Conservation (phyloP, 2,797 vertebrate genomes). For the Acridotheres tristis region DNA sequence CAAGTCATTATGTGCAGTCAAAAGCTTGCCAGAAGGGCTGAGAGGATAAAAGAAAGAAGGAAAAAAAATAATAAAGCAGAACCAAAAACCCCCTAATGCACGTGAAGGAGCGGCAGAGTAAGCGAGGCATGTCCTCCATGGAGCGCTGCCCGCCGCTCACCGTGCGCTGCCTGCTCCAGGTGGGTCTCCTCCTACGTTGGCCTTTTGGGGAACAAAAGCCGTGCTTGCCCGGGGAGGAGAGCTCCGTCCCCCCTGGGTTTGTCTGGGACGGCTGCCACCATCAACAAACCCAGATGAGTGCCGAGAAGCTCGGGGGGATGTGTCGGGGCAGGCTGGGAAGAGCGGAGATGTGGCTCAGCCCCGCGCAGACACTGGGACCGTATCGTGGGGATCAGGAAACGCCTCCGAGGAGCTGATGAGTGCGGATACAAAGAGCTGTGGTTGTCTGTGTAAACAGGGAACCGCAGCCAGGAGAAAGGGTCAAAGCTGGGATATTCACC, state of each 20-base stretch:
- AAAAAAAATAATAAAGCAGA: neutral
- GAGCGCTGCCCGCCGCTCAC: neutral
- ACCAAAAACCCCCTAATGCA: neutral
- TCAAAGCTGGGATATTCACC: slow-evolving; percentile 1
- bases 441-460: slow-evolving; percentile 48
- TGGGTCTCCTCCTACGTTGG: neutral
- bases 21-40: slow-evolving; percentile 53
- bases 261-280: slow-evolving; percentile 40
- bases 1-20: slow-evolving; percentile 51
- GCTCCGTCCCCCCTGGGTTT: neutral
- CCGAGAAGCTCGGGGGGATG: neutral
- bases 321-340: slow-evolving; percentile 7
- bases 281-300: slow-evolving; percentile 11
- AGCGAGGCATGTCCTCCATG: slow-evolving; percentile 1
- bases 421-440: neutral
- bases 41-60: slow-evolving; percentile 43
- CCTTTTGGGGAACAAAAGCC: slow-evolving; percentile 15
- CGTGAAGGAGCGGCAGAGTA: slow-evolving; percentile 17
- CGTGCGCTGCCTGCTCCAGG: neutral
- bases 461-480: neutral
- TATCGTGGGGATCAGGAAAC: slow-evolving; percentile 9
- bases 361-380: neutral
- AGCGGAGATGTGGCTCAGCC: neutral
- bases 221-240: neutral
- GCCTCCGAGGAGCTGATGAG: slow-evolving; percentile 30